Base-by-base conservation (phyloP, 2,888 invertebrate species). In the Autographa pulchrina region DNA sequence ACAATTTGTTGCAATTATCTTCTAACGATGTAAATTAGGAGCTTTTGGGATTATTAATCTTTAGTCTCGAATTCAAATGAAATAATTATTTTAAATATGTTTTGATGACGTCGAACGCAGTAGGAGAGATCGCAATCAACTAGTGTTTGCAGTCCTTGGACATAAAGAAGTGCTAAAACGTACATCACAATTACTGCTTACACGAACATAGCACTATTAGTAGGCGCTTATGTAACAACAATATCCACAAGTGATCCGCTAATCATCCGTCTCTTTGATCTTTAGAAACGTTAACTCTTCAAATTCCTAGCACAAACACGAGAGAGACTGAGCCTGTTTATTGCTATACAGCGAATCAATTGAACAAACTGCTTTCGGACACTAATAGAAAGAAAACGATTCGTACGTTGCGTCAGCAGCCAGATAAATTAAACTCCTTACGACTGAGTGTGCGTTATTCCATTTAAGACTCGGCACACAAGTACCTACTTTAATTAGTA, bases 391-490 rank as follows among this genome's bases (percentile, higher is more conserved):
- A 92, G 92, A 92, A 92, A 94, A 93, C 92, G 91, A 92, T 89
- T 88, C 82, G 85, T 85, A 80, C 81, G 85, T 92, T 92, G 89
- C 93, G 90, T 92, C 92, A 92, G 89, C 85, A 85, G 85, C 84
- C 88, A 89, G 92, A 94, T 94, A 94, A 94, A 95, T 95, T 94
- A 94, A 93, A 92, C 90, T 93, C 91, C 89, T 91, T 92, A 92
- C 91, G 90, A 90, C 86, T 88, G 81, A 90, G 84, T 87, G 88
- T 88, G 89, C 88, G 85, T 89, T 89, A 86, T 91, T 90, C 92
- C 90, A 92, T 93, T 93, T 91, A 91, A 89, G 88, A 90, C 89
- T 87, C 86, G 68, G 82, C 74, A 85, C 82, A 84, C 88, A 91
- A 93, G 90, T 92, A 92, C 85, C 82, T 80, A 87, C 90, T 93